phyloP scores from a whole-genome alignment of 2,113 vertebrate species.

The Planiliza haematocheilus region DNA sequence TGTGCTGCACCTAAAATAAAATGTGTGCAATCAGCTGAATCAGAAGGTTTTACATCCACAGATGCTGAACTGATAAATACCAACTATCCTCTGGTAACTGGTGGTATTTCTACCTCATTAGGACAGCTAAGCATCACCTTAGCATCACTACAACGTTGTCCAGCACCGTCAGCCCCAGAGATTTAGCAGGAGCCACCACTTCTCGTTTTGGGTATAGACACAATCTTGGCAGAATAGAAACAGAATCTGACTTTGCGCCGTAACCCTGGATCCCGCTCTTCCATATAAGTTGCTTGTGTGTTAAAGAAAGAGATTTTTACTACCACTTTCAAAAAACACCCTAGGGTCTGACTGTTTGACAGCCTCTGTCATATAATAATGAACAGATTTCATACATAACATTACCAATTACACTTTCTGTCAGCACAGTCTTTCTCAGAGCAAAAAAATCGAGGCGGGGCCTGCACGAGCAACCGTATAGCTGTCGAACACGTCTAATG shows the following conservation, averaged over 20 bases:
- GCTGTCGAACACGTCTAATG: slow-evolving; percentile 39
- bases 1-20: too few species aligned
- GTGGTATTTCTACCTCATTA: too few species aligned
- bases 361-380: slow-evolving; percentile 43
- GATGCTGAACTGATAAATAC: too few species aligned
- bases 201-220: too few species aligned
- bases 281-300: neutral
- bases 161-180: too few species aligned
- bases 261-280: neutral
- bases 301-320: neutral
- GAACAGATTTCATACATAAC: slow-evolving; percentile 23
- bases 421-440: slow-evolving; percentile 14
- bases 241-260: neutral
- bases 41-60: too few species aligned
- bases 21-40: too few species aligned
- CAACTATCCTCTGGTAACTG: too few species aligned
- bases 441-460: slow-evolving; percentile 12
- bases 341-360: slow-evolving; percentile 4
- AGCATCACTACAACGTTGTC: too few species aligned
- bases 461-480: slow-evolving; percentile 15
- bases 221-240: too few species aligned
- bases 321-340: slow-evolving; percentile 1
- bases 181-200: too few species aligned
- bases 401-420: slow-evolving; percentile 44
- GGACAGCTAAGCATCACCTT: too few species aligned